Evolutionary conservation across 1,140 invertebrate species (phyloP).

Genomic region (Paracyclopina nana): DNA sequence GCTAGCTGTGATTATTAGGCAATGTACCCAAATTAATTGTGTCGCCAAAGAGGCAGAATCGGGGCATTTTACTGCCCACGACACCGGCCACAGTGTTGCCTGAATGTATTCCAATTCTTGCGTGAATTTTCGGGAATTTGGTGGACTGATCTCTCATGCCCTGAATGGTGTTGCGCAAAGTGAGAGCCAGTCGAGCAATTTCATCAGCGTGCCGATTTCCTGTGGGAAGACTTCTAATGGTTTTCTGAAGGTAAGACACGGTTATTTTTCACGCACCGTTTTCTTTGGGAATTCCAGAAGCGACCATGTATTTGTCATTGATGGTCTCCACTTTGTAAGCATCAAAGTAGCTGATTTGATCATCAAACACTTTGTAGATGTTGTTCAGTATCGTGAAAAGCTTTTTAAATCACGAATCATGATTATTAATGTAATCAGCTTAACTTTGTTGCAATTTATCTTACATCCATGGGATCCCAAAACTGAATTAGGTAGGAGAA

Average conservation of each 20-base stretch:
- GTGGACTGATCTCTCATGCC: conserved; percentile 25
- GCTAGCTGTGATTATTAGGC: too few species aligned
- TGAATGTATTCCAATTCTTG: conserved; percentile 19
- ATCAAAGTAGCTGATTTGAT: not conserved
- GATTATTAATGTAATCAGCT: too few species aligned
- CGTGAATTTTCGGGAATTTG: not conserved
- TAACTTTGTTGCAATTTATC: too few species aligned
- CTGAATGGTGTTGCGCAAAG: conserved; percentile 55
- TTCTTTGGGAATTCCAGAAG: not conserved
- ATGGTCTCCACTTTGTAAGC: not conserved
- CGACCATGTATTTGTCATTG: not conserved
- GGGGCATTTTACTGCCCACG: conserved; percentile 59
- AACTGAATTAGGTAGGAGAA: too few species aligned
- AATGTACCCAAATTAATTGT: too few species aligned
- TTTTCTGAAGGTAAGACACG: too few species aligned
- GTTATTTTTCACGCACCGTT: conserved; percentile 24
- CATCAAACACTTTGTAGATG: not conserved
- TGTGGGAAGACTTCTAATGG: too few species aligned
- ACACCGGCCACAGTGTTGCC: conserved; percentile 43
- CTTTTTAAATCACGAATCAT: too few species aligned
- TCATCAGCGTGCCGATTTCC: conserved; percentile 67
- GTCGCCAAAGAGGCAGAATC: conserved; percentile 61
- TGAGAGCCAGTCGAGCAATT: conserved; percentile 76
- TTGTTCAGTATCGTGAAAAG: conserved; percentile 33
- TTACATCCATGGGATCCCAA: too few species aligned